Base-by-base conservation (phyloP, 2,113 vertebrate genomes). In the Solenodon paradoxus region DNA sequence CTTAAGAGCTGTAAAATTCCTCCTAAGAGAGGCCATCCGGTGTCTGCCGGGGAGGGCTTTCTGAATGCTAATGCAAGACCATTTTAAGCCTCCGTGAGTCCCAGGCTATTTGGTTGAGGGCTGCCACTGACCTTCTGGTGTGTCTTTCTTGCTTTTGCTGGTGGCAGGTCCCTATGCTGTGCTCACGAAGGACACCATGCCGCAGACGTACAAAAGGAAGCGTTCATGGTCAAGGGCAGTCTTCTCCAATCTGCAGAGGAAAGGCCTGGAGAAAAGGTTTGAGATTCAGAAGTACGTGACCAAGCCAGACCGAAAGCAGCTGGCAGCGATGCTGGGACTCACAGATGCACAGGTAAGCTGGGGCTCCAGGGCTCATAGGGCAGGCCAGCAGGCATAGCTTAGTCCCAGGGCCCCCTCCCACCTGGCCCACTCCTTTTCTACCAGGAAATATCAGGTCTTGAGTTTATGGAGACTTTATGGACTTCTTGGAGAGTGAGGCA, bases 241-340 rank as follows among this genome's bases (percentile, higher is more conserved):
- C 95, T 99, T 99, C 96, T 99, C 99, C 71, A 99, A 99, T 94
- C 98, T 99, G 81, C 99, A 99, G 98, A 99, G 99, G 74, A 99
- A 99, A 97, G 99, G 99, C 22, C 98, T 99, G 87, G 99, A 99
- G 98, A 99, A 99, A 89, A 98, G 99, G 40, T 99, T 99, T 61
- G 99, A 99, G 98, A 99, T 99, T 72, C 99, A 99, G 98, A 99
- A 99, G 91, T 99, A 99, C 0, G 99, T 99, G 98, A 99, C 99
- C 97, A 99, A 99, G 96, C 99, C 99, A 0, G 99, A 99, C 98
- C 98, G 99, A 97, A 99, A 99, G 92, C 99, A 99, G 96, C 98
- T 99, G 97, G 99, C 99, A 0, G 99, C 99, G 1, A 99, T 99
- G 99, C 98, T 99, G 92, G 99, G 99, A 12, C 99, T 99, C 78